These are phyloP conservation scores for Capitulum mitella DNA, from an alignment of 2,888 invertebrate species.

Conservation along the genomic window DNA sequence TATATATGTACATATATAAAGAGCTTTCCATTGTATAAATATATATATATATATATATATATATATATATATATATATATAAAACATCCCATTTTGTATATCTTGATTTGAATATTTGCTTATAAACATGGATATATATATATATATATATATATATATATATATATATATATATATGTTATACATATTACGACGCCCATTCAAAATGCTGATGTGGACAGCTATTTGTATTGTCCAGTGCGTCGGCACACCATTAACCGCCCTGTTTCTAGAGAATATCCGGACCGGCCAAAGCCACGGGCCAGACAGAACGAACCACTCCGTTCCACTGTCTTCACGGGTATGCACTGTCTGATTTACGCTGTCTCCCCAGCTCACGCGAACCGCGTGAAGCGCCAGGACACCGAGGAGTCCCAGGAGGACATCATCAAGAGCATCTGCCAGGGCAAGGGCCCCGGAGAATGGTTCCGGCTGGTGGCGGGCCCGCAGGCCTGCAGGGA, in stretches of 20 bases:
- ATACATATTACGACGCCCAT: neutral
- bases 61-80: too few relatives aligned
- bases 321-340: neutral
- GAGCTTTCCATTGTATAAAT: neutral
- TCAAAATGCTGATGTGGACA: too few relatives aligned
- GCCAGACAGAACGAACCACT: neutral
- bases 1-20: slow-evolving; percentile 22
- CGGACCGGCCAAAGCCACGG: too few relatives aligned
- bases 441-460: slow-evolving; percentile 89
- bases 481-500: slow-evolving; percentile 88
- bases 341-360: neutral
- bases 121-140: too few relatives aligned
- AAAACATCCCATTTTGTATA: neutral
- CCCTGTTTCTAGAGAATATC: too few relatives aligned
- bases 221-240: too few relatives aligned
- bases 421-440: slow-evolving; percentile 81
- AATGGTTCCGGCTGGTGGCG: slow-evolving; percentile 85
- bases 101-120: neutral
- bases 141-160: too few relatives aligned
- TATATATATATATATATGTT: too few relatives aligned
- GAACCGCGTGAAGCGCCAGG: slow-evolving; percentile 32
- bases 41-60: too few relatives aligned
- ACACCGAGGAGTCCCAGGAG: slow-evolving; percentile 57
- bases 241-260: too few relatives aligned
- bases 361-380: slow-evolving; percentile 48